Base-by-base conservation (phyloP, 2,888 invertebrate species). In the Adelognathus sp. region DNA sequence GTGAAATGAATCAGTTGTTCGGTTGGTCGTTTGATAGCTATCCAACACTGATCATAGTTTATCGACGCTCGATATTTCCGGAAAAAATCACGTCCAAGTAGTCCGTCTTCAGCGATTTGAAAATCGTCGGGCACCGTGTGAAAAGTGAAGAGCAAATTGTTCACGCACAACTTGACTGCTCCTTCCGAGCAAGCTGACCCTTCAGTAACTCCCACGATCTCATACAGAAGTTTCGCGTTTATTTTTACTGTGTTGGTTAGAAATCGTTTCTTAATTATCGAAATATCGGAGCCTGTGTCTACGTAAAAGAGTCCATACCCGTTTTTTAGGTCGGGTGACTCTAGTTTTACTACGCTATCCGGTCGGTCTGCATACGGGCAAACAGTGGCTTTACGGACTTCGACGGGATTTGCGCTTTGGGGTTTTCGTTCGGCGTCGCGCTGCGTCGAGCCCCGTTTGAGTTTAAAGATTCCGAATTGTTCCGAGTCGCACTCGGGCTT, bases 221-320 rank as follows among this genome's bases (percentile, higher is more conserved):
- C 50, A 24, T 64, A 64, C 3, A 50, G 46, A 1, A n/a, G 21
- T 44, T 21, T n/a, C 0, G 18, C 16, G 11, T 64, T 50, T 3
- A 50, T 36, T 36, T 33, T 31, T 33, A 1, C 9, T n/a, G n/a
- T n/a, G n/a, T n/a, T n/a, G n/a, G n/a, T n/a, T n/a, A n/a, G n/a
- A n/a, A n/a, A n/a, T n/a, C n/a, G n/a, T n/a, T n/a, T n/a, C 21
- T 63, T 63, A 5, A 63, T 63, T 18, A 63, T 18, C 0, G 63
- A 63, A 9, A 63, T 63, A 6, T 63, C 63, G 4, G 46, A 63
- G 1, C 63, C 63, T 18, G 31, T 46, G n/a, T 63, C 63, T 3
- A 63, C 44, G 18, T 63, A 46, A 11, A 63, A 63, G 11, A 41
- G n/a, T 5, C 27, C 60, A 24, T 41, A 11, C 27, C 41, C 60